Percentiles rank a stretch among this genome's conserved stretches.
phyloP scores from a whole-genome alignment of 2,888 invertebrate species.

The Ormyrus nitidulus region DNA sequence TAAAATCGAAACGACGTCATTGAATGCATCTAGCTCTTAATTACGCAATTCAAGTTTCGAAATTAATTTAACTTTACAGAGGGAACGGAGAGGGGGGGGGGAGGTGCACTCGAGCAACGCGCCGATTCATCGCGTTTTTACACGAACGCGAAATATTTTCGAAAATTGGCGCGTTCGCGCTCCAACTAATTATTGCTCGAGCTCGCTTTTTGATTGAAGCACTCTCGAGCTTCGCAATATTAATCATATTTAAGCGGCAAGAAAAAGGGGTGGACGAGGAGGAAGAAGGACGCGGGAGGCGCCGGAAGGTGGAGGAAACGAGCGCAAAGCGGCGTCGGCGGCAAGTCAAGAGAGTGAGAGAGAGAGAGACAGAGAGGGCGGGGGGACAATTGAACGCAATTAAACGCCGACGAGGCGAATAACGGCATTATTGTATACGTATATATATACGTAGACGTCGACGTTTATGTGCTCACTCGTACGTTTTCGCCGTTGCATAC shows the following conservation, averaged over 20 bases:
- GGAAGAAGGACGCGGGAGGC: slow-evolving; percentile 4
- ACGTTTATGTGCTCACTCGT: slow-evolving; percentile 1
- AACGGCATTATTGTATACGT: slow-evolving; percentile 32
- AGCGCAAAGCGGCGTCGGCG: slow-evolving; percentile 30
- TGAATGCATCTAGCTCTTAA: background rate
- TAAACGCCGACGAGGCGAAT: slow-evolving; percentile 49
- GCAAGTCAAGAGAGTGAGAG: slow-evolving; percentile 49
- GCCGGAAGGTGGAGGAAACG: background rate
- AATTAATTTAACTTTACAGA: too few species aligned
- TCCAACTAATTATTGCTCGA: slow-evolving; percentile 28
- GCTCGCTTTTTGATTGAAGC: slow-evolving; percentile 41
- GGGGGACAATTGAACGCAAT: slow-evolving; percentile 55
- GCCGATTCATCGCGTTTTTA: too few species aligned
- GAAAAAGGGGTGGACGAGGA: slow-evolving; percentile 20
- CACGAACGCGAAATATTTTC: background rate
- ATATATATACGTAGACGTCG: slow-evolving; percentile 9
- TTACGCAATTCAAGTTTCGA: too few species aligned
- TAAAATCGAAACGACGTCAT: background rate
- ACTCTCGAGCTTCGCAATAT: slow-evolving; percentile 22
- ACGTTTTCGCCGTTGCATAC: background rate
- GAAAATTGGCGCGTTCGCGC: background rate
- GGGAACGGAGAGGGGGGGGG: too few species aligned
- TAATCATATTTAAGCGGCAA: slow-evolving; percentile 42
- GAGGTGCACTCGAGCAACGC: too few species aligned
- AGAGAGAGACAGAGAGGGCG: slow-evolving; percentile 35